Base-by-base conservation (phyloP, 2,888 invertebrate genomes). In the Synergus gifuensis region DNA sequence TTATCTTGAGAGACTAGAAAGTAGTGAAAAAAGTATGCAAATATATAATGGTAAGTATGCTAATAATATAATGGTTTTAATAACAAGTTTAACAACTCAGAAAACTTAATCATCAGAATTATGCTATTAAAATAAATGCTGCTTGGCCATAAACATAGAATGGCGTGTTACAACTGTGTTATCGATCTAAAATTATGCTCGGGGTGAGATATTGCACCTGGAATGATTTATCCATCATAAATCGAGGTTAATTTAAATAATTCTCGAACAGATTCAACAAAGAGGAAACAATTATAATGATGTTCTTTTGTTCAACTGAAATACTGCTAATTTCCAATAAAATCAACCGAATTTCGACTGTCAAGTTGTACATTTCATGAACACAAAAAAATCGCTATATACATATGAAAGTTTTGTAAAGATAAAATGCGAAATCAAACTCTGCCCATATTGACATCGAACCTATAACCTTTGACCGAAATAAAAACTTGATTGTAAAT, bases 91-190 rank as follows among this genome's bases (percentile, higher is more conserved):
- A 9, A 54, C 2, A 1, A 4, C 2, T 54, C 7, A 54, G 54
- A 54, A 54, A 54, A n/a, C n/a, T 54, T 54, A 54, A n/a, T 54
- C 2, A 54, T 54, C n/a, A n/a, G n/a, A 54, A 54, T 54, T 54
- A 54, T n/a, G 54, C n/a, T n/a, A 54, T 54, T 54, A 54, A 54
- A 54, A 54, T 54, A 54, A 54, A 54, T n/a, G n/a, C n/a, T 54
- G 54, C n/a, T 8, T 54, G 54, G n/a, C 8, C n/a, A 54, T 54
- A 54, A 54, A n/a, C 8, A 54, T n/a, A 54, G 54, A 54, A 54
- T 54, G n/a, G n/a, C 54, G 54, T 54, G 54, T 54, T n/a, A n/a
- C 54, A 54, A 54, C 54, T 1, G 54, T 54, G 54, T n/a, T 54
- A 54, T 54, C n/a, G 54, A 54, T 54, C 54, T 7, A 9, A n/a